Conservation (phyloP, 2,888 invertebrate genomes). For the Clivina fossor region DNA sequence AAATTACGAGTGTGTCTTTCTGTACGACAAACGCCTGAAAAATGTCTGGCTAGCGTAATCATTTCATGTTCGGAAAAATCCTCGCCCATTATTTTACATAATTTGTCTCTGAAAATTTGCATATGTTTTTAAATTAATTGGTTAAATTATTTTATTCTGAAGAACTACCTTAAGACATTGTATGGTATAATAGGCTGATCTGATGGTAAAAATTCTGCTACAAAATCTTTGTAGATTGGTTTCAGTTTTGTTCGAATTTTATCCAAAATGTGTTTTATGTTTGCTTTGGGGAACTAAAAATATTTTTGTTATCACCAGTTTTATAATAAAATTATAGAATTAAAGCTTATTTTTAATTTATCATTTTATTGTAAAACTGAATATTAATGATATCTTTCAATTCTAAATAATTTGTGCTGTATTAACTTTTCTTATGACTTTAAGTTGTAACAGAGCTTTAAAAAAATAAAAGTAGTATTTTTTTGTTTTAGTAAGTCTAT, state of each 20-base stretch:
- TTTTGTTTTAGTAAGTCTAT: too few species aligned
- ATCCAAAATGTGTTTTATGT: conserved; percentile 70
- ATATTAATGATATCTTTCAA: too few species aligned
- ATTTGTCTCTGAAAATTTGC: conserved; percentile 60
- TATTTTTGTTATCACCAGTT: too few species aligned
- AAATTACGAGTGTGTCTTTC: conserved; percentile 54
- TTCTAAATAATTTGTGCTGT: too few species aligned
- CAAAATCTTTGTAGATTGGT: conserved; percentile 74
- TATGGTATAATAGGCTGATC: conserved; percentile 51
- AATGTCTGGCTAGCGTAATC: conserved; percentile 72
- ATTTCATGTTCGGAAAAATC: conserved; percentile 80
- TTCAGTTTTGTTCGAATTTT: conserved; percentile 71
- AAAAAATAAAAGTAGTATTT: too few species aligned
- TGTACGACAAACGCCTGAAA: conserved; percentile 63
- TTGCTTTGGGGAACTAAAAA: conserved; percentile 72
- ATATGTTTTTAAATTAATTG: too few species aligned
- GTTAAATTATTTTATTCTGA: neutral
- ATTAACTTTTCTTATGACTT: too few species aligned
- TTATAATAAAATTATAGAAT: too few species aligned
- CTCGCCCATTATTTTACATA: conserved; percentile 67
- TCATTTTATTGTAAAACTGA: too few species aligned
- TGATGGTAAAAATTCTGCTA: conserved; percentile 65
- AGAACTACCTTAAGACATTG: conserved; percentile 50
- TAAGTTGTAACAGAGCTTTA: too few species aligned
- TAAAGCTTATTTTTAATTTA: too few species aligned